Conservation (phyloP, 2,113 vertebrate genomes). For the Dasyornis broadbenti region DNA sequence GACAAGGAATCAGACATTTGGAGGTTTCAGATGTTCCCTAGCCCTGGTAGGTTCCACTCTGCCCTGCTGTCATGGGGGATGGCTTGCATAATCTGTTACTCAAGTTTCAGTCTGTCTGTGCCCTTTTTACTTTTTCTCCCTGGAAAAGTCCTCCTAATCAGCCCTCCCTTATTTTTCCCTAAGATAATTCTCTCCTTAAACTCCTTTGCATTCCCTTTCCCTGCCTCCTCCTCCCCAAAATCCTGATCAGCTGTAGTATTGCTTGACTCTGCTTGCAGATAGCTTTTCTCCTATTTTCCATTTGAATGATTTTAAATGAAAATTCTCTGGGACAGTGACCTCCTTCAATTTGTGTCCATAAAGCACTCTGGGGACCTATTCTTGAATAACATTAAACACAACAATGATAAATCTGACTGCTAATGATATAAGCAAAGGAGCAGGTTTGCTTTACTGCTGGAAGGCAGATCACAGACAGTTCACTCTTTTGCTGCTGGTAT, state of each 20-base stretch:
- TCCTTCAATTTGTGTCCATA: background rate
- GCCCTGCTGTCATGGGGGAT: background rate
- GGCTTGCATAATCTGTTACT: background rate
- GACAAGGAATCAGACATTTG: background rate
- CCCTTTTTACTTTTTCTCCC: background rate
- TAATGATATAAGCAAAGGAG: background rate
- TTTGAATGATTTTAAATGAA: background rate
- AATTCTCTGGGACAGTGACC: background rate
- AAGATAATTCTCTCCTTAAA: background rate
- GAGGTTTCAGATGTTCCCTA: background rate
- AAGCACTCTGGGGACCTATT: background rate
- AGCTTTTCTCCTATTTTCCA: background rate
- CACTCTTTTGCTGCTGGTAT: background rate
- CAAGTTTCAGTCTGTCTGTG: background rate
- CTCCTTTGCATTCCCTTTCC: background rate
- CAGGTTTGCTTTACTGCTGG: background rate
- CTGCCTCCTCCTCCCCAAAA: background rate
- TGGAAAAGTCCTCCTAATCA: background rate
- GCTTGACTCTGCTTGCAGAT: background rate
- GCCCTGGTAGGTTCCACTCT: background rate
- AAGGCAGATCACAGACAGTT: background rate
- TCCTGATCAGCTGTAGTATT: background rate
- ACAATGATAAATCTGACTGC: background rate
- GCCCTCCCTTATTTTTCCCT: background rate
- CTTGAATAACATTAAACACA: background rate